Evolutionary conservation across 2,113 vertebrate genomes (phyloP).

Genomic region (Bucco capensis): DNA sequence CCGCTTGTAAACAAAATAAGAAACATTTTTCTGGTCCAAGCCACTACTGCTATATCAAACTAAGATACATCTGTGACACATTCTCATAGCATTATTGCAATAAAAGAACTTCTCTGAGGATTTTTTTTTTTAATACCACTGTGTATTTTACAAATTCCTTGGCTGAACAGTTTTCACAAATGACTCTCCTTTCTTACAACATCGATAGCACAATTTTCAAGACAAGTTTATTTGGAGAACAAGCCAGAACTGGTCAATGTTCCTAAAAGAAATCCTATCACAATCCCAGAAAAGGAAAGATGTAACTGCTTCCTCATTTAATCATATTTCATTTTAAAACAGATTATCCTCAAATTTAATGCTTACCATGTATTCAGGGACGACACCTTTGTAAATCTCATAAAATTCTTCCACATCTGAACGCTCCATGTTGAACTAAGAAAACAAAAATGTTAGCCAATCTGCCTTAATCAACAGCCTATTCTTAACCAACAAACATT

Average conservation of each 20-base stretch:
- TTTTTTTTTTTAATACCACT: not conserved
- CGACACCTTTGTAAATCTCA: slow-evolving; percentile 92
- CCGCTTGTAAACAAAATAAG: not conserved
- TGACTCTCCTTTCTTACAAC: not conserved
- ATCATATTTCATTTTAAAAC: not conserved
- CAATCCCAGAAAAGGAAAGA: not conserved
- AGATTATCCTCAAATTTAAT: not conserved
- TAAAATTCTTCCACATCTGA: slow-evolving; percentile 91
- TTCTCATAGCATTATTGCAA: not conserved
- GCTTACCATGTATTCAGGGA: slow-evolving; percentile 89
- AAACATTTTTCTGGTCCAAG: not conserved
- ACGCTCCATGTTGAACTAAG: slow-evolving; percentile 88
- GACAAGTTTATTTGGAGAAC: not conserved
- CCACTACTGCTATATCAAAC: not conserved
- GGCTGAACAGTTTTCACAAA: not conserved
- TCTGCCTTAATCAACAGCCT: not conserved
- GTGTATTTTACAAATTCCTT: not conserved
- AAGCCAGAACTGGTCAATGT: not conserved
- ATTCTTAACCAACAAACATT: not conserved
- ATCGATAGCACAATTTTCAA: not conserved
- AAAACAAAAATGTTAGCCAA: not conserved
- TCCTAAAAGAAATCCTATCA: not conserved
- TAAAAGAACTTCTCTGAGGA: not conserved
- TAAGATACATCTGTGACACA: not conserved
- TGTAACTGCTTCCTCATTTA: not conserved